These are phyloP conservation scores for Acanthaster planci DNA, from an alignment of 35 echinoderm and acorn worm species.

Conservation along the genomic window DNA sequence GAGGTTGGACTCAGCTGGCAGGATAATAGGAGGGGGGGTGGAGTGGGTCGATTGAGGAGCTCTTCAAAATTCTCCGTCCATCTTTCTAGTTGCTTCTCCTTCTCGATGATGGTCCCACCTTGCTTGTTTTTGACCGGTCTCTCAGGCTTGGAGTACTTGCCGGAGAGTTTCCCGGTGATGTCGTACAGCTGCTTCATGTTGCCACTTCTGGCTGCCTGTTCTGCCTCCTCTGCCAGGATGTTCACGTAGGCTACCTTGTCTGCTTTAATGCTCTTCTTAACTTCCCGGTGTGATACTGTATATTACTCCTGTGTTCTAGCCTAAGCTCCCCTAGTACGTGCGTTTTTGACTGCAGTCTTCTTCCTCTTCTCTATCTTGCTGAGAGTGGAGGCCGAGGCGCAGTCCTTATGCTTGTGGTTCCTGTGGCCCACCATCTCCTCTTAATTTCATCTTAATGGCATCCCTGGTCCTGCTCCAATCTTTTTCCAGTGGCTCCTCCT, in stretches of 20 bases:
- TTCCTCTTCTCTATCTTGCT: constrained; percentile 19
- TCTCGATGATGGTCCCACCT: neutral
- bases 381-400: no score
- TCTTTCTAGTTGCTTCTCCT: neutral
- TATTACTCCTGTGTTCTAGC: neutral
- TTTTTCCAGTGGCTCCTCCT: neutral
- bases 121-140: constrained; percentile 13
- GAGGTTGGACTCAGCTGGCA: neutral
- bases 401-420: no score
- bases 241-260: neutral
- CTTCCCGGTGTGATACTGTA: constrained; percentile 3
- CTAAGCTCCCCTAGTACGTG: neutral
- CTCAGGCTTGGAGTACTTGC: neutral
- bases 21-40: neutral
- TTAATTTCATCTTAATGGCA: constrained; percentile 12
- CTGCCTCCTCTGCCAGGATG: no score
- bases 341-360: neutral
- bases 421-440: no score
- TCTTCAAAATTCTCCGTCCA: constrained; percentile 19
- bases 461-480: constrained; percentile 6
- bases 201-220: neutral
- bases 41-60: neutral
- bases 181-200: constrained; percentile 33
- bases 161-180: constrained; percentile 19
- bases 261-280: neutral